Evolutionary conservation across 2,113 vertebrate genomes (phyloP).

Genomic region (Pteropus alecto): DNA sequence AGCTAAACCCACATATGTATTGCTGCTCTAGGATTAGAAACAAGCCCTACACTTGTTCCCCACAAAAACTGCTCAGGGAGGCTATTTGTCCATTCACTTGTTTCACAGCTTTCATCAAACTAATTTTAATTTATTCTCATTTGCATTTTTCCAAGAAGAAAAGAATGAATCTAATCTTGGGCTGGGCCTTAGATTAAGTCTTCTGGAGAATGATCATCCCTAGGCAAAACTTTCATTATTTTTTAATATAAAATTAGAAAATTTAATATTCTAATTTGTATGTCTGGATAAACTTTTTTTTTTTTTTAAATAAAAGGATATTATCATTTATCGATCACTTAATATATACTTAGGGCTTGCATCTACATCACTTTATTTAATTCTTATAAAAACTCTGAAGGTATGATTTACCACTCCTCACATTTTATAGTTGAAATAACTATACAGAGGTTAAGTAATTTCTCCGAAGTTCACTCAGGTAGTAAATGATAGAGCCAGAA

Average conservation of each 20-base stretch:
- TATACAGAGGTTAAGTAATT: constrained; percentile 45
- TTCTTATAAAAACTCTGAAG: constrained; percentile 15
- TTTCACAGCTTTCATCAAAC: constrained; percentile 52
- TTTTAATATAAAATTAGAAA: neutral
- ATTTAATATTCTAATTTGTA: constrained; percentile 13
- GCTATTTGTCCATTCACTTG: neutral
- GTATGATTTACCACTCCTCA: constrained; percentile 8
- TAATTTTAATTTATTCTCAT: neutral
- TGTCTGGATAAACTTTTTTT: neutral
- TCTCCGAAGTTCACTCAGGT: constrained; percentile 12
- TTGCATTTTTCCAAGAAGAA: constrained; percentile 25
- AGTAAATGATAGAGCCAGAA: constrained; percentile 20
- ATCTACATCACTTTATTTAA: constrained; percentile 18
- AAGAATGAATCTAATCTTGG: neutral
- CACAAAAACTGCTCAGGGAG: neutral
- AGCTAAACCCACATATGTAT: neutral
- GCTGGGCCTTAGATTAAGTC: neutral
- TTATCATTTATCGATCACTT: constrained; percentile 16
- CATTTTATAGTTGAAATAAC: constrained; percentile 37
- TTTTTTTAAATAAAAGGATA: neutral
- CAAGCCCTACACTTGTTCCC: neutral
- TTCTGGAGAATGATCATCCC: constrained; percentile 14
- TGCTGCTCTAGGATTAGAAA: neutral
- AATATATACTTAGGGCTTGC: constrained; percentile 31
- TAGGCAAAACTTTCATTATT: neutral